Evolutionary conservation across 2,797 vertebrate species (phyloP).

Genomic region (Enoplosus armatus): DNA sequence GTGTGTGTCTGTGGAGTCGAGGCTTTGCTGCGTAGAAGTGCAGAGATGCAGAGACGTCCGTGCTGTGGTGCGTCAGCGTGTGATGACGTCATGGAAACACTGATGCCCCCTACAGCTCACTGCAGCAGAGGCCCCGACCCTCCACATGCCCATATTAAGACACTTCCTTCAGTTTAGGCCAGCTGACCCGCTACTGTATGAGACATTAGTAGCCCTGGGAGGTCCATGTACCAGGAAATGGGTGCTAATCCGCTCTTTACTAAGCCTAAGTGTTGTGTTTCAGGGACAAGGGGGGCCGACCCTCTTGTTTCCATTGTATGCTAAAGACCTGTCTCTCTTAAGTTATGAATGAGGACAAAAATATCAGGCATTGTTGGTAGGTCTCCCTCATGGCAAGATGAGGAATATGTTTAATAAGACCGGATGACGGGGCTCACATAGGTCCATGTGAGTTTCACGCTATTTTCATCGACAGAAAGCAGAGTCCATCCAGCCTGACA

Average conservation of each 20-base stretch:
- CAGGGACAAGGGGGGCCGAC: slow-evolving; percentile 26
- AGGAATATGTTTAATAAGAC: slow-evolving; percentile 18
- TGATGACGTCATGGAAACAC: slow-evolving; percentile 83
- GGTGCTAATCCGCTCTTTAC: slow-evolving; percentile 64
- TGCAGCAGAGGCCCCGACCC: slow-evolving; percentile 41
- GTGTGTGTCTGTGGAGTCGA: slow-evolving; percentile 15
- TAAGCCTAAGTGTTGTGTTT: slow-evolving; percentile 50
- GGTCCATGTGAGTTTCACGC: slow-evolving; percentile 7
- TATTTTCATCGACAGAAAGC: slow-evolving; percentile 31
- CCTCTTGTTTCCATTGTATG: slow-evolving; percentile 45
- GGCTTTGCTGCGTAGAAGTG: slow-evolving; percentile 22
- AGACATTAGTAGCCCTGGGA: slow-evolving; percentile 45
- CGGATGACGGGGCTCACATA: background rate
- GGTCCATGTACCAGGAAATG: slow-evolving; percentile 67
- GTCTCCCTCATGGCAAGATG: slow-evolving; percentile 11
- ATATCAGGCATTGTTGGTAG: background rate
- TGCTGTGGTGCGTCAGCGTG: slow-evolving; percentile 57
- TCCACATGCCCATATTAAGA: slow-evolving; percentile 81
- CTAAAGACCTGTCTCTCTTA: slow-evolving; percentile 4
- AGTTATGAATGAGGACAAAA: slow-evolving; percentile 7
- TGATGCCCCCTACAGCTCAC: slow-evolving; percentile 56
- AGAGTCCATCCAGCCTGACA: slow-evolving; percentile 4
- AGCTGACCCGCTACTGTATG: slow-evolving; percentile 64
- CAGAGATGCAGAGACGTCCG: slow-evolving; percentile 37
- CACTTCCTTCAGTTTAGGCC: slow-evolving; percentile 74